Conservation (phyloP, 2,113 vertebrate genomes). For the Tyrannus savana region DNA sequence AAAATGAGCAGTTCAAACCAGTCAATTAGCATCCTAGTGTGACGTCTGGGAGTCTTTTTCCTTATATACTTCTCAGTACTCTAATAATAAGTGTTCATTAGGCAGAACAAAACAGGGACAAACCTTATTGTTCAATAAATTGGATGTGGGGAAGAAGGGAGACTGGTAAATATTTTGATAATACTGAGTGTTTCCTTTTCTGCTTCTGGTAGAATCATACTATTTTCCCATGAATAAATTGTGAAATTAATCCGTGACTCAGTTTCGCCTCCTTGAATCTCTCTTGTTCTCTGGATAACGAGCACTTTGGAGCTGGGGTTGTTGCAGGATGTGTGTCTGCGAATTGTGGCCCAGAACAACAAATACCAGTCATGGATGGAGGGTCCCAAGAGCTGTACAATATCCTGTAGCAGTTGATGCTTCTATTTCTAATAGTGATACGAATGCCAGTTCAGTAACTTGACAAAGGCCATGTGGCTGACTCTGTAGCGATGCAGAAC, state of each 20-base stretch:
- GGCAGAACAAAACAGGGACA: background rate
- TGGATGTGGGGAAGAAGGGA: background rate
- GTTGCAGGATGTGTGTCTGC: background rate
- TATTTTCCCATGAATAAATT: background rate
- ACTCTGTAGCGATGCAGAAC: background rate
- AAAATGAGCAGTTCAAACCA: background rate
- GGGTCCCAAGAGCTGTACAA: background rate
- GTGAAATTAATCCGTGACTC: background rate
- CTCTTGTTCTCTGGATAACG: background rate
- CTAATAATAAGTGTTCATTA: background rate
- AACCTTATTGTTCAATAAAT: background rate
- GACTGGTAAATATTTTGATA: background rate
- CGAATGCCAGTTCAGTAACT: background rate
- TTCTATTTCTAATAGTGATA: background rate
- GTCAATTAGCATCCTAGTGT: background rate
- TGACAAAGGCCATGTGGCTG: background rate
- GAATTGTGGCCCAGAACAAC: background rate
- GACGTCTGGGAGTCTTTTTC: background rate
- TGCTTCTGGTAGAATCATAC: background rate
- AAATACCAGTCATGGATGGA: background rate
- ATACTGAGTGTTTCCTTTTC: background rate
- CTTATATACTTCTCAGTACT: background rate
- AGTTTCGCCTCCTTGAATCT: background rate
- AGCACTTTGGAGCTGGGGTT: background rate
- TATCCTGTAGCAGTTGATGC: background rate